Percentiles rank a stretch among this genome's conserved stretches.
Conservation (phyloP, 1,140 invertebrate species). For the Vanessa atalanta region DNA sequence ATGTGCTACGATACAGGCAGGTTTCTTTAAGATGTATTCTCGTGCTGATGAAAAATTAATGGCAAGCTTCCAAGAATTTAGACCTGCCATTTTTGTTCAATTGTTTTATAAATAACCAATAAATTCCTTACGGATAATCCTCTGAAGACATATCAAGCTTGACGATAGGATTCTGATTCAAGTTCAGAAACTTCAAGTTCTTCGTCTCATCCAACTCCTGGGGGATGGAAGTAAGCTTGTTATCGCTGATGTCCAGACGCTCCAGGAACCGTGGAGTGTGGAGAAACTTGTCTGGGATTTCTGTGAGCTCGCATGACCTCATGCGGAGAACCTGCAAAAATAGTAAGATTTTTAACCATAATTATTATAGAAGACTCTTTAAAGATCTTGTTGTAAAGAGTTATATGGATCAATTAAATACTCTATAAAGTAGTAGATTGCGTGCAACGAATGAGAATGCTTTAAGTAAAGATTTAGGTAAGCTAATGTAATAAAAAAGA, state of each 20-base stretch:
- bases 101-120: too few species aligned
- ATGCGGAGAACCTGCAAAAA: constrained; percentile 83
- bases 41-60: too few species aligned
- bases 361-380: background rate
- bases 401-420: too few species aligned
- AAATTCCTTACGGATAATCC: constrained; percentile 64
- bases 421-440: too few species aligned
- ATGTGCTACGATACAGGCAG: too few species aligned
- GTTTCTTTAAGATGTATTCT: too few species aligned
- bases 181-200: constrained; percentile 82
- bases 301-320: constrained; percentile 83
- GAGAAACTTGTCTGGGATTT: constrained; percentile 83
- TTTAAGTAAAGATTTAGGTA: too few species aligned
- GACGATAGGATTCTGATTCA: constrained; percentile 86
- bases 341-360: background rate
- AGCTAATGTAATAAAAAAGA: too few species aligned
- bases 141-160: constrained; percentile 60
- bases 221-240: constrained; percentile 83
- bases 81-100: too few species aligned
- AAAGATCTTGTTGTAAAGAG: too few species aligned
- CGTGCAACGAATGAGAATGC: too few species aligned
- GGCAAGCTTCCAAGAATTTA: too few species aligned
- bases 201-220: constrained; percentile 82
- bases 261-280: constrained; percentile 84
- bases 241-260: constrained; percentile 85